These are phyloP conservation scores for Dallia pectoralis DNA, from an alignment of 2,797 vertebrate genomes.

Conservation along the genomic window DNA sequence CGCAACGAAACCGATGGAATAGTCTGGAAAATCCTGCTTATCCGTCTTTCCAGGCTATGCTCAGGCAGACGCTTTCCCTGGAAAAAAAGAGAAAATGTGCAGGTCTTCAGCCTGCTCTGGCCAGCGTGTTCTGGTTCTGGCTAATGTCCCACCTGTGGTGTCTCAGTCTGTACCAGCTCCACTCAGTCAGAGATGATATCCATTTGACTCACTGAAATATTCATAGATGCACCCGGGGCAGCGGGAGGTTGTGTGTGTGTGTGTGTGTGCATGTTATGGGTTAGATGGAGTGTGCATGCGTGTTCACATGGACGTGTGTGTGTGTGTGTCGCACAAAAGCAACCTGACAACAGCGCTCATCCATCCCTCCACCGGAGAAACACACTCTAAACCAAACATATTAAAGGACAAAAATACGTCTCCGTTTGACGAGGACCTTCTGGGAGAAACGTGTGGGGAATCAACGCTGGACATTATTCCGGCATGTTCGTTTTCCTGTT, in stretches of 20 bases:
- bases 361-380: slow-evolving; percentile 12
- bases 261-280: neutral
- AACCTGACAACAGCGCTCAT: slow-evolving; percentile 44
- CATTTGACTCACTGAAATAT: slow-evolving; percentile 75
- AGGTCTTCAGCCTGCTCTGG: neutral
- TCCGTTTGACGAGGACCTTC: neutral
- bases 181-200: slow-evolving; percentile 64
- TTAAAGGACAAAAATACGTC: neutral
- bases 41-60: neutral
- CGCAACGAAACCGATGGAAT: neutral
- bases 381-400: neutral
- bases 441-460: neutral
- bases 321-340: slow-evolving; percentile 25
- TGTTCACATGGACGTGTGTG: neutral
- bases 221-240: slow-evolving; percentile 61
- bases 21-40: neutral
- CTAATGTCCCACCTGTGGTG: slow-evolving; percentile 60
- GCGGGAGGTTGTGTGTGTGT: slow-evolving; percentile 39
- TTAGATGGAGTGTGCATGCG: slow-evolving; percentile 43
- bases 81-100: neutral
- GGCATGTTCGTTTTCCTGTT: neutral
- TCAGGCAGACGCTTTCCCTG: neutral
- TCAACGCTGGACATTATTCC: neutral
- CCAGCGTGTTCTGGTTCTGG: slow-evolving; percentile 7
- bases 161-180: slow-evolving; percentile 48